Evolutionary conservation across 2,888 invertebrate species (phyloP), one percentile per base, ranked within the genome.

Genomic region (Choristoneura rosaceana): DNA sequence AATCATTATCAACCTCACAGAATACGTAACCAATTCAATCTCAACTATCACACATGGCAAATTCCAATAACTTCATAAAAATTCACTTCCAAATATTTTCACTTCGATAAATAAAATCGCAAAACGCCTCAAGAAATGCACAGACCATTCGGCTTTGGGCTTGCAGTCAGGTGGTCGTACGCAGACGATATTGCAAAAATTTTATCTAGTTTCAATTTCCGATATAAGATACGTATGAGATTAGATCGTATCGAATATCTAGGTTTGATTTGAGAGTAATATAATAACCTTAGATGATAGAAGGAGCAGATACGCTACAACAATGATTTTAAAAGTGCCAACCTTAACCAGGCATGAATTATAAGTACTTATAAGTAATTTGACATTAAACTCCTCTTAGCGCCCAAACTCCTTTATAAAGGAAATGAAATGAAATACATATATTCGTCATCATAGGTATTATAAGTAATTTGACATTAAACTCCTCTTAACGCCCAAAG

Each of bases 141-240:
- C 9, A 52, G 59, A 45, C 59, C 58, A 62, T 61, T 67, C 58
- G 15, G 15, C 45, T 62, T 50, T 25, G 7, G 25, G 66, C 68
- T 70, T 71, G 73, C 62, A 73, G 74, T 65, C 77, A 78, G 77
- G 76, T 76, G 76, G 76, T 64, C 71, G 73, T 55, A 71, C 61
- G 61, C 70, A 63, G 66, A 66, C 77, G 77, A 76, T 79, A 79
- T 78, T 77, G 76, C 77, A 77, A 76, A 75, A 79, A 75, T 77
- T 79, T 77, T 78, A 78, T 80, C 78, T 77, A 76, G 79, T 79
- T 80, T 79, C 80, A 80, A 81, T 81, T 81, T 80, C 80, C 79
- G 62, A 71, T 58, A 45, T 34, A 12, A 43, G 63, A 71, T 71
- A 71, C 67, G 67, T 47, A 58, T 52, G 62, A 68, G 67, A 71